A percentile compares a stretch with the other conserved stretches of the same genome.
phyloP scores from a whole-genome alignment of 2,113 vertebrate genomes.

The Toxostoma redivivum region DNA sequence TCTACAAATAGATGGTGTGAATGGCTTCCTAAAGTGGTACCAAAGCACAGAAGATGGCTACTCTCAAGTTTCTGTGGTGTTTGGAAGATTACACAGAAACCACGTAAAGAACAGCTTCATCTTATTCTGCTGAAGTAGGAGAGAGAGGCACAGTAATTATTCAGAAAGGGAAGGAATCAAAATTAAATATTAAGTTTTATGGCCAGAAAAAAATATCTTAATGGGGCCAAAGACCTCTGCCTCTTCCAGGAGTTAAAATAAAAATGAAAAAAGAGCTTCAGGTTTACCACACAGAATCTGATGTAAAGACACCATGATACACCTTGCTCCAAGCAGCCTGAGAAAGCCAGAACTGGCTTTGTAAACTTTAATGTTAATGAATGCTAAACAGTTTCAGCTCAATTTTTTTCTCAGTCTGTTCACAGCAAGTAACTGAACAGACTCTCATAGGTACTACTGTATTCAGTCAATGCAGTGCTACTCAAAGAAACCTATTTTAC shows the following conservation, averaged over 20 bases:
- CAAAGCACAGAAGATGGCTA: background rate
- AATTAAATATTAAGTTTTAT: background rate
- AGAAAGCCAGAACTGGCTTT: background rate
- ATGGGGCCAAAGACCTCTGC: background rate
- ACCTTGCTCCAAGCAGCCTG: background rate
- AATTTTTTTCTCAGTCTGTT: background rate
- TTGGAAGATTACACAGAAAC: background rate
- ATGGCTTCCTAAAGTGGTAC: background rate
- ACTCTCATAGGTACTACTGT: background rate
- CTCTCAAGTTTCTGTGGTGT: background rate
- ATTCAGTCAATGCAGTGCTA: background rate
- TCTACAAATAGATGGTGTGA: background rate
- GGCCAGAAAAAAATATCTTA: background rate
- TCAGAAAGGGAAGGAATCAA: background rate
- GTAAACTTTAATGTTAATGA: background rate
- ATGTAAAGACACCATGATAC: background rate
- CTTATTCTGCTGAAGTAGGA: background rate
- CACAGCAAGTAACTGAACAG: background rate
- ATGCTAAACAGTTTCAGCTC: background rate
- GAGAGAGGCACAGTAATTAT: background rate
- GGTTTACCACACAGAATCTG: background rate
- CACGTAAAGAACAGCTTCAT: background rate
- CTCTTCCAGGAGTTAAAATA: background rate
- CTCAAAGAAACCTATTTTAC: background rate
- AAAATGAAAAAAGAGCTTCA: fast-evolving